Conservation (phyloP, 2,888 invertebrate genomes). For the Coenonympha glycerion region DNA sequence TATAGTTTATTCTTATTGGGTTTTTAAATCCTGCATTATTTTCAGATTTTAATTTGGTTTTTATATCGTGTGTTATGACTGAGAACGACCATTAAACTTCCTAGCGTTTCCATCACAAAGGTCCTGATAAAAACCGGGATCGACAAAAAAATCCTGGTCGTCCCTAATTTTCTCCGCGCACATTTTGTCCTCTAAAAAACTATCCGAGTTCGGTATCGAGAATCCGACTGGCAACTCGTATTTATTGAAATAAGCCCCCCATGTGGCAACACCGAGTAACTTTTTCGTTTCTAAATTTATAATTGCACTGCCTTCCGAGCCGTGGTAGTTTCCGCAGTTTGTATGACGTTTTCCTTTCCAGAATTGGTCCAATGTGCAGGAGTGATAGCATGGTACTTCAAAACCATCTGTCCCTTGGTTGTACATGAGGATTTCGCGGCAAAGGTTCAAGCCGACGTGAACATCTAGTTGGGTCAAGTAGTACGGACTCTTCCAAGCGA, state of each 20-base stretch:
- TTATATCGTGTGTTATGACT: no score
- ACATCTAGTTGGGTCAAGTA: slow-evolving; percentile 40
- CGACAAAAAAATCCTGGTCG: slow-evolving; percentile 18
- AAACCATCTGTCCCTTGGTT: slow-evolving; percentile 31
- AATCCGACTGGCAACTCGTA: slow-evolving; percentile 51
- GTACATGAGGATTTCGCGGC: slow-evolving; percentile 36
- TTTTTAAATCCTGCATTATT: no score
- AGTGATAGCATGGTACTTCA: slow-evolving; percentile 50
- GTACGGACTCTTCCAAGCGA: slow-evolving; percentile 25
- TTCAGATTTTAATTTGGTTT: no score
- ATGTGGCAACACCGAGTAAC: slow-evolving; percentile 51
- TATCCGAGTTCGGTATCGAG: slow-evolving; percentile 43
- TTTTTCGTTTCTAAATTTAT: slow-evolving; percentile 32
- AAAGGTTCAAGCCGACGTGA: slow-evolving; percentile 37
- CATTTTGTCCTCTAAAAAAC: slow-evolving; percentile 40
- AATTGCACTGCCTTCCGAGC: slow-evolving; percentile 48
- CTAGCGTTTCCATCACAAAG: slow-evolving; percentile 35
- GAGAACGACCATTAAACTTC: slow-evolving; percentile 3
- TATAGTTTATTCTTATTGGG: no score
- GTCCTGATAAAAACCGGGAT: slow-evolving; percentile 39
- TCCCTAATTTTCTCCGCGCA: slow-evolving; percentile 46
- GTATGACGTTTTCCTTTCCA: not conserved
- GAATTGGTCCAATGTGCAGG: slow-evolving; percentile 38
- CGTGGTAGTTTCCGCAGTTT: slow-evolving; percentile 40
- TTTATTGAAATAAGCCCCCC: slow-evolving; percentile 37